Evolutionary conservation across 1,140 invertebrate species (phyloP).

Genomic region (Penaeus vannamei): DNA sequence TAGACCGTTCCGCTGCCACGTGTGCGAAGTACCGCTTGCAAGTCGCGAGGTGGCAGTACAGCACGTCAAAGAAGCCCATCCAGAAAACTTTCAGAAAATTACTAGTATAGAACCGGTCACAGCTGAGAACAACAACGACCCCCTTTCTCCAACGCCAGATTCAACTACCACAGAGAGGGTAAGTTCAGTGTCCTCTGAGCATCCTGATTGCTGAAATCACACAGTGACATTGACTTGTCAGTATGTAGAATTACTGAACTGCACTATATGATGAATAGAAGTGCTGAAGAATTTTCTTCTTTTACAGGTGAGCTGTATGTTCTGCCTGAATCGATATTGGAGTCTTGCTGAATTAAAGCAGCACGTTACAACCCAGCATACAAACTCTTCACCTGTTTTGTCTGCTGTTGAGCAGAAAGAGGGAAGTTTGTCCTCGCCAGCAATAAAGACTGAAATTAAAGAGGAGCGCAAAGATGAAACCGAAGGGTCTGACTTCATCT

Average conservation of each 20-base stretch:
- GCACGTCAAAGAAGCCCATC: constrained; percentile 83
- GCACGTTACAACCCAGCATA: constrained; percentile 87
- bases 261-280: no score
- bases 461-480: constrained; percentile 44
- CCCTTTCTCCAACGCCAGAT: constrained; percentile 38
- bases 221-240: no score
- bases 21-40: constrained; percentile 89
- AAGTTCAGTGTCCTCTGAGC: constrained; percentile 38
- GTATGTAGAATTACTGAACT: no score
- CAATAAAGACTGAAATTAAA: constrained; percentile 32
- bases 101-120: constrained; percentile 61
- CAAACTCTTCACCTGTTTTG: constrained; percentile 60
- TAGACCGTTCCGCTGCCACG: constrained; percentile 91
- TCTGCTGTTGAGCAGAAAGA: constrained; percentile 62
- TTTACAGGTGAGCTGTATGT: constrained; percentile 86
- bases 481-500: constrained; percentile 81
- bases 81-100: constrained; percentile 73
- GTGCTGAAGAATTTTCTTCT: constrained; percentile 49
- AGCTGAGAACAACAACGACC: constrained; percentile 59
- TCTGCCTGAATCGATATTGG: constrained; percentile 93
- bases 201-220: no score
- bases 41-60: constrained; percentile 84
- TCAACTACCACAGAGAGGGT: constrained; percentile 57
- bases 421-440: constrained; percentile 14
- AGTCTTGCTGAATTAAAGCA: constrained; percentile 91